These are phyloP conservation scores for Ectropis grisescens DNA, from an alignment of 1,140 invertebrate genomes.

Conservation along the genomic window DNA sequence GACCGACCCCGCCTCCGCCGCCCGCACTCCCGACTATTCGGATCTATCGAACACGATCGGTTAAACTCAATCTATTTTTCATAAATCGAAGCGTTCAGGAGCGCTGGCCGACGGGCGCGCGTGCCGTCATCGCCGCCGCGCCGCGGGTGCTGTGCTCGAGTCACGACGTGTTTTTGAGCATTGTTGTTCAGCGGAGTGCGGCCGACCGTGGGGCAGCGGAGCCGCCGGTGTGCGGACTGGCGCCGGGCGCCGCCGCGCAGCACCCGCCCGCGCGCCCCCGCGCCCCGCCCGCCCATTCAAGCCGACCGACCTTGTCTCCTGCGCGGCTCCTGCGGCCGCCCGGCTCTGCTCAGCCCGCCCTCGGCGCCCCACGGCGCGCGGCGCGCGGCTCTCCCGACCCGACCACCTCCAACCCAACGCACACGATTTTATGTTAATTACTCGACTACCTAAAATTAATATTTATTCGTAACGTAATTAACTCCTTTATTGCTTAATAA, in stretches of 20 bases:
- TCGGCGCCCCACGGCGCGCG: too few relatives aligned
- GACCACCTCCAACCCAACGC: too few relatives aligned
- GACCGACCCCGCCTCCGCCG: slow-evolving; percentile 38
- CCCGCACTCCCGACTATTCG: slow-evolving; percentile 48
- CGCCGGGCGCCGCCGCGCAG: slow-evolving; percentile 43
- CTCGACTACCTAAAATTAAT: too few relatives aligned
- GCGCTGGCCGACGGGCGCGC: slow-evolving; percentile 55
- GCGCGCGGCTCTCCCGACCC: too few relatives aligned
- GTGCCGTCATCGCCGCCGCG: slow-evolving; percentile 55
- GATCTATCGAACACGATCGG: slow-evolving; percentile 48
- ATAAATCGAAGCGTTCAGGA: slow-evolving; percentile 55
- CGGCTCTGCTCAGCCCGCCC: too few relatives aligned
- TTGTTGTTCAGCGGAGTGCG: slow-evolving; percentile 64
- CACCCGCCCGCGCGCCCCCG: slow-evolving; percentile 30
- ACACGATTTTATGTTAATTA: too few relatives aligned
- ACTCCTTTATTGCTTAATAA: too few relatives aligned
- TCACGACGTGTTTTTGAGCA: slow-evolving; percentile 60
- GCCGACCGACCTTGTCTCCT: slow-evolving; percentile 24
- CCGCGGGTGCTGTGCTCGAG: slow-evolving; percentile 38
- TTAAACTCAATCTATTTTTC: slow-evolving; percentile 53
- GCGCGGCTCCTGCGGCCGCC: slow-evolving; percentile 15
- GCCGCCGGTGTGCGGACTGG: slow-evolving; percentile 67
- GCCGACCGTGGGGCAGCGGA: slow-evolving; percentile 66
- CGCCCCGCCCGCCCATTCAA: slow-evolving; percentile 47
- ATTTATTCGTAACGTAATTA: too few relatives aligned